Percentiles rank a stretch among this genome's conserved stretches.
Conservation (phyloP, 2,797 vertebrate species). For the Rhynchonycteris naso region DNA sequence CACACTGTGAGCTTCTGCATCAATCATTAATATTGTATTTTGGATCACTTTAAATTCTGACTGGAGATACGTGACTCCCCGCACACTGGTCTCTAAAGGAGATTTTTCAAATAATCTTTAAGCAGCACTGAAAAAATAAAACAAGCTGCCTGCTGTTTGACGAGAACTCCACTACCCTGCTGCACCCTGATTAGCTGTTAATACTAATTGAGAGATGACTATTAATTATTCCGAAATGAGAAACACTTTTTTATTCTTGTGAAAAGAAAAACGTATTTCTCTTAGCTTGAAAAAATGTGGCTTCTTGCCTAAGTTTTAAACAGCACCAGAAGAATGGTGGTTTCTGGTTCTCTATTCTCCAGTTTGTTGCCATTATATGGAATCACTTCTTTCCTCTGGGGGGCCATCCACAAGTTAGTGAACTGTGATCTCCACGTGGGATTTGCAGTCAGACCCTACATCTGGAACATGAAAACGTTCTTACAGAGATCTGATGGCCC, state of each 20-base stretch:
- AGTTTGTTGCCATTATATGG: slow-evolving; percentile 37
- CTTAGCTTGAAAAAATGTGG: slow-evolving; percentile 51
- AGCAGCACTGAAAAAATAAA: slow-evolving; percentile 77
- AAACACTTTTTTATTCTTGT: slow-evolving; percentile 18
- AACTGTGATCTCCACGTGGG: slow-evolving; percentile 11
- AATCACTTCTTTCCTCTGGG: slow-evolving; percentile 48
- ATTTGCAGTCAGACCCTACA: neutral
- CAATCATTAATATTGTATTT: slow-evolving; percentile 81
- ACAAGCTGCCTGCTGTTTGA: slow-evolving; percentile 75
- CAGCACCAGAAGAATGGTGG: neutral
- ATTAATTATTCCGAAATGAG: slow-evolving; percentile 67
- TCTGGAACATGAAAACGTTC: slow-evolving; percentile 48
- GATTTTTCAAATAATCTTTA: slow-evolving; percentile 82
- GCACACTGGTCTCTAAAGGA: slow-evolving; percentile 75
- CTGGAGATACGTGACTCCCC: slow-evolving; percentile 57
- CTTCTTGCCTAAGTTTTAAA: slow-evolving; percentile 47
- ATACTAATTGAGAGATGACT: slow-evolving; percentile 78
- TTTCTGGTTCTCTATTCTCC: slow-evolving; percentile 22
- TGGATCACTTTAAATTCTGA: slow-evolving; percentile 79
- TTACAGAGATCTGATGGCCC: slow-evolving; percentile 47
- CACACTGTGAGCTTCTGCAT: slow-evolving; percentile 77
- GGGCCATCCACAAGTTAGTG: neutral
- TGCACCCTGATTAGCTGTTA: slow-evolving; percentile 77
- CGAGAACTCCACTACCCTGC: slow-evolving; percentile 40
- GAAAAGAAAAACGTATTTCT: slow-evolving; percentile 48